Base-by-base conservation (phyloP, 92 coral and sea anemone species). In the Pocillopora meandrina region DNA sequence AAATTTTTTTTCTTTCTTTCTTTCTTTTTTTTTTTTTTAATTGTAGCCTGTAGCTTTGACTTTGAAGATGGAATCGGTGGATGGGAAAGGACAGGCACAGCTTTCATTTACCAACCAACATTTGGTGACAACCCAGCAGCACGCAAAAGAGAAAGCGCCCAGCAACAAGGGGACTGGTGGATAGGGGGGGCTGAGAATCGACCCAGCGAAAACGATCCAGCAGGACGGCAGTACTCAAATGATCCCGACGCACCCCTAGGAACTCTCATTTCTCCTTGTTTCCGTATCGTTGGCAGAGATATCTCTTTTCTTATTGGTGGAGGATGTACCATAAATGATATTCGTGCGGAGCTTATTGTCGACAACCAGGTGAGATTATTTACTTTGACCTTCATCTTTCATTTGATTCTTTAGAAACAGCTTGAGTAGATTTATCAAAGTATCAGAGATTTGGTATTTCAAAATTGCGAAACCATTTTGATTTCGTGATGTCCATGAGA, bases 161-260 rank as follows among this genome's bases (percentile, higher is more conserved):
- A 82, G 21, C 90, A 84, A 9, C 78, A 85, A n/a, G 92, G 92
- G 13, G 80, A 88, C 87, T 91, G 90, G 90, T 91, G 92, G 94
- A 88, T 91, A 61, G 92, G 94, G 10, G 91, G 89, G 8, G 59
- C 2, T 21, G 90, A 91, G 61, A 64, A 85, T 23, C 87, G 94
- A 6, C 90, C 92, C 81, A 67, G 58, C 20, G 10, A 84, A 55
- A 74, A 83, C 10, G 16, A 12, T 26, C 26, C 86, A 0, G 87
- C 91, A 8, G 95, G 92, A 12, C 21, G 16, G 1, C 87, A 12
- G 15, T 82, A 86, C 7, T 0, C 7, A 42, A 0, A 42, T 42
- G 1, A 7, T 1, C 0, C 5, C 49, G 49, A 42, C 47, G 0
- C 49, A 42, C 49, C 49, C 49, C 5, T 1, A 0, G 49, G 49